phyloP scores from a whole-genome alignment of 2,888 invertebrate species.

The Mythimna ferrago region DNA sequence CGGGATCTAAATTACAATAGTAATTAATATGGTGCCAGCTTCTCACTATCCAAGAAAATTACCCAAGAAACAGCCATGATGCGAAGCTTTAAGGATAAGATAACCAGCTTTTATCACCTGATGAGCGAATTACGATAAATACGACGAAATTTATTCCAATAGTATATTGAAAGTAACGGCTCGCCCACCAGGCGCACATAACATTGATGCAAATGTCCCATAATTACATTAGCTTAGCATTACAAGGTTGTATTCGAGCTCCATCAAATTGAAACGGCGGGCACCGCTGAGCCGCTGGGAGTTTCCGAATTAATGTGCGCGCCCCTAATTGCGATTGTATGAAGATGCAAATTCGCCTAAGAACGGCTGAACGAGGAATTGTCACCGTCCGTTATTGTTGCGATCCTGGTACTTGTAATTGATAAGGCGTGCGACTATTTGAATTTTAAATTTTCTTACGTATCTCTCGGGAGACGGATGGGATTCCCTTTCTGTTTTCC shows the following conservation, averaged over 20 bases:
- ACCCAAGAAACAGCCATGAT: constrained; percentile 43
- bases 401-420: constrained; percentile 86
- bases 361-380: constrained; percentile 78
- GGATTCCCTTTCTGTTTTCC: constrained; percentile 76
- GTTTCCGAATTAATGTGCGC: constrained; percentile 65
- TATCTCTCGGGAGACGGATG: constrained; percentile 73
- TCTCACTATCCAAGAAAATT: constrained; percentile 46
- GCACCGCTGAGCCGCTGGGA: constrained; percentile 64
- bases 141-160: constrained; percentile 72
- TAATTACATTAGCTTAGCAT: constrained; percentile 78
- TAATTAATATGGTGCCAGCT: constrained; percentile 56
- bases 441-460: constrained; percentile 84
- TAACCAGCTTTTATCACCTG: constrained; percentile 58
- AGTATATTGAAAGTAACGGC: constrained; percentile 81
- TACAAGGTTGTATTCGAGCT: constrained; percentile 78
- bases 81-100: constrained; percentile 44
- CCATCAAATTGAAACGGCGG: constrained; percentile 77
- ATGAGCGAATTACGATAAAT: constrained; percentile 61
- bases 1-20: constrained; percentile 23
- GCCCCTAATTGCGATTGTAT: constrained; percentile 88
- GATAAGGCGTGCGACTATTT: constrained; percentile 87
- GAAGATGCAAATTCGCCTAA: constrained; percentile 87
- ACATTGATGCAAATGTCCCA: constrained; percentile 83
- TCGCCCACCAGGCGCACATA: constrained; percentile 80
- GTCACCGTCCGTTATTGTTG: constrained; percentile 79